These are phyloP conservation scores for Euplexia lucipara DNA, from an alignment of 2,888 invertebrate genomes.

Conservation along the genomic window DNA sequence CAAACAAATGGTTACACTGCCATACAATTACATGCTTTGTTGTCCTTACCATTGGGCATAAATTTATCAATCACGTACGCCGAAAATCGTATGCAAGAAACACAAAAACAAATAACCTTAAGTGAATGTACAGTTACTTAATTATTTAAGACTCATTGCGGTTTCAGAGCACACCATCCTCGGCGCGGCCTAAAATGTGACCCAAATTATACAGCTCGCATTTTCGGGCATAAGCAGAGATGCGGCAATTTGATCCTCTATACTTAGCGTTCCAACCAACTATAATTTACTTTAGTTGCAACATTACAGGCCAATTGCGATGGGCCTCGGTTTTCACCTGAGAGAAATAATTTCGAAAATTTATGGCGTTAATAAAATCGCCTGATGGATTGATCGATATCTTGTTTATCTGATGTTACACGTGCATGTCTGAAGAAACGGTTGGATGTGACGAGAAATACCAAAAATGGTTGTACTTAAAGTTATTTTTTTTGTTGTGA, in stretches of 20 bases:
- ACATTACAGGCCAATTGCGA: slow-evolving; percentile 73
- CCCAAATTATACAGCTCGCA: slow-evolving; percentile 63
- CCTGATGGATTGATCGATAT: slow-evolving; percentile 79
- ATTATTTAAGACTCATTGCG: slow-evolving; percentile 59
- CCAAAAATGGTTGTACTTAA: slow-evolving; percentile 36
- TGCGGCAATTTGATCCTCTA: slow-evolving; percentile 65
- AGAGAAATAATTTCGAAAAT: slow-evolving; percentile 78
- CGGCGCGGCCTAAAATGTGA: slow-evolving; percentile 53
- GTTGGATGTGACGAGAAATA: slow-evolving; percentile 47
- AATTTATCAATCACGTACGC: slow-evolving; percentile 54
- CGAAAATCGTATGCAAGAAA: slow-evolving; percentile 28
- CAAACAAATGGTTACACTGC: slow-evolving; percentile 13
- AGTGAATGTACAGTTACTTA: slow-evolving; percentile 60
- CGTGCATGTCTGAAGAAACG: slow-evolving; percentile 45
- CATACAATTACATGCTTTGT: slow-evolving; percentile 20
- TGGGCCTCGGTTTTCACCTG: slow-evolving; percentile 70
- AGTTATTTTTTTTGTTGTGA: not conserved
- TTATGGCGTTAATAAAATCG: slow-evolving; percentile 78
- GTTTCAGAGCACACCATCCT: slow-evolving; percentile 50
- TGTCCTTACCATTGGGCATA: slow-evolving; percentile 38
- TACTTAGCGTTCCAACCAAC: slow-evolving; percentile 72
- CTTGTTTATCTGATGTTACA: slow-evolving; percentile 66
- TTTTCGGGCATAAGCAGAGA: slow-evolving; percentile 58
- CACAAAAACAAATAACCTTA: slow-evolving; percentile 59
- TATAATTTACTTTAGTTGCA: slow-evolving; percentile 80